Percentiles rank a stretch among this genome's conserved stretches.
Conservation (phyloP, 1,140 invertebrate genomes). For the Lanistes nyassanus region DNA sequence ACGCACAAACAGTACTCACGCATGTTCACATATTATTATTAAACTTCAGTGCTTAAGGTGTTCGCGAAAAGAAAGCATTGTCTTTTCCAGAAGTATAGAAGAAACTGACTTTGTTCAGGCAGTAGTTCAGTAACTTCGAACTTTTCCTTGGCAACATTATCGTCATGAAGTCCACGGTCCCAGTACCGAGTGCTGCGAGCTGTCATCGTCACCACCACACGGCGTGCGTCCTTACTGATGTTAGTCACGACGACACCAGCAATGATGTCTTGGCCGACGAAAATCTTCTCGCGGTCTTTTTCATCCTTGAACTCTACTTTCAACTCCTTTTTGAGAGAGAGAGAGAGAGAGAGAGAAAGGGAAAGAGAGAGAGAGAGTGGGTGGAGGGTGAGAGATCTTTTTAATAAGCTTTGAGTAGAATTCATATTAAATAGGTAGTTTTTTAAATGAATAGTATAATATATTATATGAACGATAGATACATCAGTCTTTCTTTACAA, state of each 20-base stretch:
- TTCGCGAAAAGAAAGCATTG: too few relatives aligned
- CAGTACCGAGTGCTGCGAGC: not conserved
- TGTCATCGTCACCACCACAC: not conserved
- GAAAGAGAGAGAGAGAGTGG: not conserved
- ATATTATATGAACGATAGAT: too few relatives aligned
- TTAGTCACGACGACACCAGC: not conserved
- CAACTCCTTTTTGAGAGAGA: not conserved
- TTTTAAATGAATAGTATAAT: too few relatives aligned
- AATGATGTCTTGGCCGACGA: slow-evolving; percentile 1
- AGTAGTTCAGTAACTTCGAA: not conserved
- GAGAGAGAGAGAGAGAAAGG: too few relatives aligned
- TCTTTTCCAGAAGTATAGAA: too few relatives aligned
- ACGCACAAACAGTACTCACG: too few relatives aligned
- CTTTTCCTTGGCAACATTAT: not conserved
- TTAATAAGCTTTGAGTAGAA: too few relatives aligned
- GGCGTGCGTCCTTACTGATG: not conserved
- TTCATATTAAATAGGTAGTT: too few relatives aligned
- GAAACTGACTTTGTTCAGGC: not conserved
- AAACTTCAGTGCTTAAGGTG: too few relatives aligned
- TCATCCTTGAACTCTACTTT: not conserved
- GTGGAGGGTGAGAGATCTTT: too few relatives aligned
- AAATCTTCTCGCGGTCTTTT: not conserved
- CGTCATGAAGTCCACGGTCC: not conserved
- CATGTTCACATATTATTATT: too few relatives aligned
- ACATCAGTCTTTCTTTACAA: too few relatives aligned